A percentile compares a stretch with the other conserved stretches of the same genome.
phyloP scores from a whole-genome alignment of 2,797 vertebrate genomes.

The Botia almorhae region DNA sequence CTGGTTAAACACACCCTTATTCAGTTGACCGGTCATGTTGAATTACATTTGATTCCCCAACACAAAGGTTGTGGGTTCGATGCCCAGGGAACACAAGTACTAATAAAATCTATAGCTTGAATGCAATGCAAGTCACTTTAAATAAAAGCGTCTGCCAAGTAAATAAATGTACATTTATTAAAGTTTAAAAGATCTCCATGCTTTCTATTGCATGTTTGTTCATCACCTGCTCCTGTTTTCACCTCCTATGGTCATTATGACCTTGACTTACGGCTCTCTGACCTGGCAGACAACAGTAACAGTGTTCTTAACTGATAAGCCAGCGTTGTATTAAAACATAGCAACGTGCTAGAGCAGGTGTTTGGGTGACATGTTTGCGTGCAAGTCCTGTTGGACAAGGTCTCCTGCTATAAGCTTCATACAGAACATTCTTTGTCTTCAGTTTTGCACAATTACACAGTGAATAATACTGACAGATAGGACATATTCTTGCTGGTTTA shows the following conservation, averaged over 20 bases:
- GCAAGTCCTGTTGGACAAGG: neutral
- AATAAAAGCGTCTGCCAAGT: too few species aligned
- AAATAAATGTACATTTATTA: too few species aligned
- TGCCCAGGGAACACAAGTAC: too few species aligned
- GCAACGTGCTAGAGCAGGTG: constrained; percentile 26
- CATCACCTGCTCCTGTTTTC: neutral
- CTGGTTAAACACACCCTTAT: neutral
- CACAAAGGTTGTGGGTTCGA: too few species aligned
- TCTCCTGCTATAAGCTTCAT: neutral
- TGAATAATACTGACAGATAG: neutral
- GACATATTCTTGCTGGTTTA: neutral
- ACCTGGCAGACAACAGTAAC: neutral
- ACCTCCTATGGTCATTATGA: neutral
- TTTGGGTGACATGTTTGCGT: constrained; percentile 6
- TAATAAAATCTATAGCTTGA: too few species aligned
- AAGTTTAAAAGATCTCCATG: too few species aligned
- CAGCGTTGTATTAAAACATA: constrained; percentile 9
- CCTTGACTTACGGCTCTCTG: constrained; percentile 10
- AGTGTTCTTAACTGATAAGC: constrained; percentile 22
- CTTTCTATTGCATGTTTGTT: neutral
- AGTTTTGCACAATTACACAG: neutral
- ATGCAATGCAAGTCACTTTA: too few species aligned
- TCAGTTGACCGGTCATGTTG: neutral
- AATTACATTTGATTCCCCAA: too few species aligned
- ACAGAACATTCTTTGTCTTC: neutral